These are phyloP conservation scores for Danaus plexippus DNA, from an alignment of 1,140 invertebrate species.

Conservation along the genomic window DNA sequence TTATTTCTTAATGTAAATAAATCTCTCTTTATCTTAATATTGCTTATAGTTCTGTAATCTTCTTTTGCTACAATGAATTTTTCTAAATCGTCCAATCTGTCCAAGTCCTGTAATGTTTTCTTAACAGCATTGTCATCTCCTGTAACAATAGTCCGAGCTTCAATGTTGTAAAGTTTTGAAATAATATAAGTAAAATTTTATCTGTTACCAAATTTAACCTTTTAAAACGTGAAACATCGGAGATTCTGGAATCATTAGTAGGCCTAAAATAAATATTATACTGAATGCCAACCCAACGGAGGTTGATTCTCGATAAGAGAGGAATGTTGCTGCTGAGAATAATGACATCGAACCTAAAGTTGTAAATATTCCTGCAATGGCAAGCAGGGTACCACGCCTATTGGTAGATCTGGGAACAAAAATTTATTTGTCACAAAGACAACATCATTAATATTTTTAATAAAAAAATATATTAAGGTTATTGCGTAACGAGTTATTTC, in stretches of 20 bases:
- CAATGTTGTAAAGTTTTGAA: too few relatives aligned
- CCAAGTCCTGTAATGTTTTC: slow-evolving; percentile 17
- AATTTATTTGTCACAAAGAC: neutral
- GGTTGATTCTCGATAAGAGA: slow-evolving; percentile 8
- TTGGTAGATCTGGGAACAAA: too few relatives aligned
- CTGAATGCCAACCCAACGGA: slow-evolving; percentile 10
- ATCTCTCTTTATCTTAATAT: slow-evolving; percentile 18
- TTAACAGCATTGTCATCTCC: slow-evolving; percentile 22
- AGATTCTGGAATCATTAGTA: slow-evolving; percentile 25
- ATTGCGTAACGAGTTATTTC: too few relatives aligned
- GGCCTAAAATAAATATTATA: slow-evolving; percentile 1
- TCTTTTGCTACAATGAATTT: slow-evolving; percentile 16
- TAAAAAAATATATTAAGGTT: too few relatives aligned
- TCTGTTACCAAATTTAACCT: slow-evolving; percentile 19
- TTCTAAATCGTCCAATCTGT: slow-evolving; percentile 23
- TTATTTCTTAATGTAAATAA: slow-evolving; percentile 27
- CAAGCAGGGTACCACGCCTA: too few relatives aligned
- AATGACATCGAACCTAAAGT: slow-evolving; percentile 6
- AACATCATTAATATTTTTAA: too few relatives aligned
- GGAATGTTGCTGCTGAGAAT: slow-evolving; percentile 8
- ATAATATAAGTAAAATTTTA: too few relatives aligned
- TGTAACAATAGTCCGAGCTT: slow-evolving; percentile 7
- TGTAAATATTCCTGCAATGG: slow-evolving; percentile 8
- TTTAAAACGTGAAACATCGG: slow-evolving; percentile 29
- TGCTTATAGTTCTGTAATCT: slow-evolving; percentile 11